Conservation (phyloP, 2,113 vertebrate species). For the Anseranas semipalmata region DNA sequence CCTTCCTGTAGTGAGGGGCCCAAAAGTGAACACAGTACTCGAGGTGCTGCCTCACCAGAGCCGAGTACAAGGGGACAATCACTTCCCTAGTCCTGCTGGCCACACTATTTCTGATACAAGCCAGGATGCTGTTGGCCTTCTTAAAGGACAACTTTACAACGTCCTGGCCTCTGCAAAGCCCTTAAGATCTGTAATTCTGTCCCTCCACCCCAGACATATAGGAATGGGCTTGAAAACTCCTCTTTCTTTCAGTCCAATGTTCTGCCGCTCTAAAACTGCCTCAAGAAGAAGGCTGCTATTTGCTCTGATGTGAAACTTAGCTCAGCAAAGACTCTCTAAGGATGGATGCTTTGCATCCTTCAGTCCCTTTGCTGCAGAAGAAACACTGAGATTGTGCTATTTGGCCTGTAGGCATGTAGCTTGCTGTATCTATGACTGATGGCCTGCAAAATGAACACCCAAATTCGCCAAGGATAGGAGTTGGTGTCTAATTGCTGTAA, state of each 20-base stretch:
- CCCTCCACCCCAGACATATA: not conserved
- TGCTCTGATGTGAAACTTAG: not conserved
- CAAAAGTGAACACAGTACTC: no score
- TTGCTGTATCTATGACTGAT: conserved; percentile 12
- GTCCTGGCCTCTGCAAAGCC: not conserved
- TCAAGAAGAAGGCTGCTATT: not conserved
- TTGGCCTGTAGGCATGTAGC: not conserved
- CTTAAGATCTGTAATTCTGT: not conserved
- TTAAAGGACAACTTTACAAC: no score
- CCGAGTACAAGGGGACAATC: no score
- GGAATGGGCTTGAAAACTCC: not conserved
- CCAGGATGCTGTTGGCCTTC: no score
- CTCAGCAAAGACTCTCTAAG: not conserved
- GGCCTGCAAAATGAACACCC: not conserved
- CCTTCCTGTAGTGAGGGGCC: no score
- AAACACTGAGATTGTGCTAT: not conserved
- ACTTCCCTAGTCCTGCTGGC: no score
- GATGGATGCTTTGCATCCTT: not conserved
- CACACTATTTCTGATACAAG: no score
- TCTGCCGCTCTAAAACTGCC: not conserved
- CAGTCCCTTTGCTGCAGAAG: not conserved
- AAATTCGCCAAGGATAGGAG: not conserved
- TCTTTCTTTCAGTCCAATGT: not conserved
- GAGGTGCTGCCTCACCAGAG: no score
- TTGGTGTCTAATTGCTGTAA: not conserved